Conservation (phyloP, 2,888 invertebrate species). For the Alviniconcha strummeri region DNA sequence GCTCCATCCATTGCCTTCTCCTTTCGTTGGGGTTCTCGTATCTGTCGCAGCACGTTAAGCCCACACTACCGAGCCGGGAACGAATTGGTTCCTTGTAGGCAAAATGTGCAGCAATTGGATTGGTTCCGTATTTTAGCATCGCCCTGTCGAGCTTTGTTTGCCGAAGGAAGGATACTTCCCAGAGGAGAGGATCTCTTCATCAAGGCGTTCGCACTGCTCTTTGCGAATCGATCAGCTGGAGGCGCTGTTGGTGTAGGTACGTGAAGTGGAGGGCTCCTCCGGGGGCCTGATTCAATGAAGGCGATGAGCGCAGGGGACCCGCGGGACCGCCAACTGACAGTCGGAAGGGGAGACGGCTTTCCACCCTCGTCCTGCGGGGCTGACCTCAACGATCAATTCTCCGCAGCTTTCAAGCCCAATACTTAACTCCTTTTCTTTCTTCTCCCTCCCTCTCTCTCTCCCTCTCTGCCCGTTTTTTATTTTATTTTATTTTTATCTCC, state of each 20-base stretch:
- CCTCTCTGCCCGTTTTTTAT: neutral
- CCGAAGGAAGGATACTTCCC: constrained; percentile 21
- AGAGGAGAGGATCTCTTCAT: constrained; percentile 23
- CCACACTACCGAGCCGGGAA: neutral
- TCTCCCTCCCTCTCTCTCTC: neutral
- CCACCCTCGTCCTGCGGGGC: neutral
- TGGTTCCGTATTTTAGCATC: constrained; percentile 21
- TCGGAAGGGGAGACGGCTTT: neutral
- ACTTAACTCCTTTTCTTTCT: neutral
- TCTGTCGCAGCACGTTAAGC: neutral
- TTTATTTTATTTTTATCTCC: neutral
- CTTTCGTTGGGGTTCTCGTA: neutral
- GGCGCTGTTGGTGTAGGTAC: neutral
- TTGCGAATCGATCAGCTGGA: neutral
- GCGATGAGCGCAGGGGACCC: neutral
- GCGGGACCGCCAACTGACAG: constrained; percentile 1
- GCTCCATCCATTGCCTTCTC: neutral
- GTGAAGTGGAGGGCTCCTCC: neutral
- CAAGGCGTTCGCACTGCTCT: neutral
- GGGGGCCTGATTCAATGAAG: constrained; percentile 13
- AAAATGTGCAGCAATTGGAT: constrained; percentile 31
- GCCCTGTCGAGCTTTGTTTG: constrained; percentile 26
- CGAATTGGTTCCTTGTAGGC: constrained; percentile 23
- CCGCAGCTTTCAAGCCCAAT: neutral
- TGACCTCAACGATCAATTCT: constrained; percentile 14